Conservation (phyloP, 1,140 invertebrate genomes). For the Centruroides vittatus region DNA sequence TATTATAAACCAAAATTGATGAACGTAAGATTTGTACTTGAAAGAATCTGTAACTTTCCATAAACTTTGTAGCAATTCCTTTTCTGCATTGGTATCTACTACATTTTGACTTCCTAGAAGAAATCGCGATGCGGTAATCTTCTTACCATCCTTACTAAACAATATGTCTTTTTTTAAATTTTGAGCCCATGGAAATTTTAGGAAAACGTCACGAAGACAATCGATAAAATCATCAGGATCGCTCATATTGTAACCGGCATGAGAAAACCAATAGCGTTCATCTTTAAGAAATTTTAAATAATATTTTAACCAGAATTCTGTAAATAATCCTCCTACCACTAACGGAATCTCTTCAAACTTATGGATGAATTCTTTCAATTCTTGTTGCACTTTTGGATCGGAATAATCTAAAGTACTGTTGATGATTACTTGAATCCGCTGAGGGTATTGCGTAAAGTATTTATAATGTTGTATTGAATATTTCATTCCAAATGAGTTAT, state of each 20-base stretch:
- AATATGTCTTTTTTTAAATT: constrained; percentile 63
- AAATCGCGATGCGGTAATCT: constrained; percentile 67
- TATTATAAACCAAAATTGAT: constrained; percentile 84
- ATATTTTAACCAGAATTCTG: constrained; percentile 76
- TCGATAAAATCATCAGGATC: constrained; percentile 59
- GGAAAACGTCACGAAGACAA: constrained; percentile 47
- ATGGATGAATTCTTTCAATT: constrained; percentile 62
- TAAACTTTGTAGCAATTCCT: constrained; percentile 70
- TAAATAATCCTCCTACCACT: constrained; percentile 54
- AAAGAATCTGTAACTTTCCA: constrained; percentile 57
- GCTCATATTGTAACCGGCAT: constrained; percentile 51
- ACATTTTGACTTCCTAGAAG: constrained; percentile 79
- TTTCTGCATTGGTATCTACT: constrained; percentile 73
- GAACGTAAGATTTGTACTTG: constrained; percentile 80
- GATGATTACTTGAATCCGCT: constrained; percentile 61
- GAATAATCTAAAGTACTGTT: constrained; percentile 71
- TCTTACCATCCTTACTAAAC: constrained; percentile 55
- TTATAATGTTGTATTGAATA: no score
- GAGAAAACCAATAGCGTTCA: constrained; percentile 45
- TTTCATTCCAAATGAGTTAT: no score
- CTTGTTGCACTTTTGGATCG: constrained; percentile 53
- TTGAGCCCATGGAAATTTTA: constrained; percentile 37
- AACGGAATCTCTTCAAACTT: constrained; percentile 65
- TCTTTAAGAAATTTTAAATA: constrained; percentile 61
- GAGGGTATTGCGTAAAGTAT: no score